Conservation (phyloP, 2,113 vertebrate genomes). For the Procavia capensis region DNA sequence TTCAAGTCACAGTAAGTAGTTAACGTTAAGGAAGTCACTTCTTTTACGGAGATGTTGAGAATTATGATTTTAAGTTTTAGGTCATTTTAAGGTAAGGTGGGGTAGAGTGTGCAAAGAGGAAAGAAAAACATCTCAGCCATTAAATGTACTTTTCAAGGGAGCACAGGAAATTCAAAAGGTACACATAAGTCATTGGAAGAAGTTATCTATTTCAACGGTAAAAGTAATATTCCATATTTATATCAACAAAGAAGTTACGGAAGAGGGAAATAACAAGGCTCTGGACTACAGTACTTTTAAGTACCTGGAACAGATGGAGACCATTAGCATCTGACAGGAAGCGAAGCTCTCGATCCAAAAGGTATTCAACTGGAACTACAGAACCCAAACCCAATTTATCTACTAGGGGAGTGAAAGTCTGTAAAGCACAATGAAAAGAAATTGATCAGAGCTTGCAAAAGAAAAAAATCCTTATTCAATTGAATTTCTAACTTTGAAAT, state of each 20-base stretch:
- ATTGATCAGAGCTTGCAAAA: conserved; percentile 55
- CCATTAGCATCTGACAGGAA: conserved; percentile 94
- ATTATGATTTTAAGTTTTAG: background rate
- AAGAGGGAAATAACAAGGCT: conserved; percentile 29
- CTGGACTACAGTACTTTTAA: conserved; percentile 57
- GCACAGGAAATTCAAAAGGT: conserved; percentile 49
- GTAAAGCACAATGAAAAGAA: conserved; percentile 74
- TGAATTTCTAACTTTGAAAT: conserved; percentile 48
- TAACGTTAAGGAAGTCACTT: background rate
- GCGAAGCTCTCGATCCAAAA: conserved; percentile 92
- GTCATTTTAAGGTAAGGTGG: background rate
- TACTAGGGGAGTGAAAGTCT: conserved; percentile 93
- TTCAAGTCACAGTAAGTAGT: conserved; percentile 14
- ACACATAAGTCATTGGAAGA: conserved; percentile 31
- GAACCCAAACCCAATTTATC: conserved; percentile 96
- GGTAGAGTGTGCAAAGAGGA: background rate
- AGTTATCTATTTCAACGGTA: conserved; percentile 11
- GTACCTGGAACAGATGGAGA: conserved; percentile 96
- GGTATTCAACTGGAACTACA: conserved; percentile 95
- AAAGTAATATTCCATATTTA: conserved; percentile 21
- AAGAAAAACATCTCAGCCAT: conserved; percentile 4
- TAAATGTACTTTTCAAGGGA: conserved; percentile 45
- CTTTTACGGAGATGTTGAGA: background rate
- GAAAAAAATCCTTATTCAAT: conserved; percentile 33
- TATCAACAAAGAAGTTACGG: conserved; percentile 59